phyloP scores from a whole-genome alignment of 2,888 invertebrate genomes.

The Stenodema calcarata region DNA sequence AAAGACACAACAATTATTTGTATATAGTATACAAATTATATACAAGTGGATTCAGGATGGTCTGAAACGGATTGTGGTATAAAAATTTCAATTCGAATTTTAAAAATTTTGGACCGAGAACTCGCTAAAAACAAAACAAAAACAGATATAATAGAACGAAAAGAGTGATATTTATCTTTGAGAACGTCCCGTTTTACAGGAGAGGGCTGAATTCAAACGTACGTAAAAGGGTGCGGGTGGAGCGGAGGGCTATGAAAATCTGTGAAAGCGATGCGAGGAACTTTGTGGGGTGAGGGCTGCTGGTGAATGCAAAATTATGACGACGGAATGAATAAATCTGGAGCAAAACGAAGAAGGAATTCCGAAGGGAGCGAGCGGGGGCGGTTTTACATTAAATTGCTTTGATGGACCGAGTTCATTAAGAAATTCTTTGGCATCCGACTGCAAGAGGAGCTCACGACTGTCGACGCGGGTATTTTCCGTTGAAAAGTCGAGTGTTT shows the following conservation, averaged over 20 bases:
- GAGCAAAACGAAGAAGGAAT: background rate
- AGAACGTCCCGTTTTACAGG: background rate
- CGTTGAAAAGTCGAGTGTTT: background rate
- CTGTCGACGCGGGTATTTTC: background rate
- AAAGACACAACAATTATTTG: no score
- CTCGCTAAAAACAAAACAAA: no score
- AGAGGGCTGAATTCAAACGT: constrained; percentile 5
- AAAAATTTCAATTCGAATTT: no score
- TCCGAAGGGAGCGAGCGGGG: background rate
- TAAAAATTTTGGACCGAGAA: no score
- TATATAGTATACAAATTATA: no score
- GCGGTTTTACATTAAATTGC: constrained; percentile 47
- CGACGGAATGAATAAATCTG: constrained; percentile 15
- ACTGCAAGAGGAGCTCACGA: background rate
- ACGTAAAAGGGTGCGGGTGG: background rate
- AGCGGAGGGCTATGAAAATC: background rate
- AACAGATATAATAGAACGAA: no score
- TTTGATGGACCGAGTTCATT: constrained; percentile 7
- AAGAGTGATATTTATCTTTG: no score
- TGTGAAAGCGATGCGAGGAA: background rate
- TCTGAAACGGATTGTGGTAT: no score
- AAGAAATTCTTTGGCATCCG: background rate
- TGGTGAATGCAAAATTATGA: constrained; percentile 41
- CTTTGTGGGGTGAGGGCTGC: no score
- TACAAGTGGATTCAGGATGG: no score